phyloP scores from a whole-genome alignment of 2,113 vertebrate species.

The Brachypodius melanocephalos region DNA sequence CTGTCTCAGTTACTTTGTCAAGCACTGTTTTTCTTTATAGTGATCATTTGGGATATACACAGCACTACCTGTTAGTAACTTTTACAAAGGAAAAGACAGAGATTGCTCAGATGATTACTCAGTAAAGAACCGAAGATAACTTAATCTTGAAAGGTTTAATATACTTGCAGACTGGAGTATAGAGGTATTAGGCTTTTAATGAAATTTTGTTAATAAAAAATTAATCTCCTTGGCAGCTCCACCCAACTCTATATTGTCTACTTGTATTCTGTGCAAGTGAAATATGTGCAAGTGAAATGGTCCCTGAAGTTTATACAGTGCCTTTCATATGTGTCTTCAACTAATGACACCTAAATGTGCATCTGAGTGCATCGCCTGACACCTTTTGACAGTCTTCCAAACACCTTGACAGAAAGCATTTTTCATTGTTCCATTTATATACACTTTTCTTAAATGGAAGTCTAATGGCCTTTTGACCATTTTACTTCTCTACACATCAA shows the following conservation, averaged over 20 bases:
- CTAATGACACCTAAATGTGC: background rate
- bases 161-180: background rate
- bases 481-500: background rate
- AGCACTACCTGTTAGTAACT: background rate
- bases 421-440: background rate
- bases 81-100: background rate
- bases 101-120: background rate
- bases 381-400: background rate
- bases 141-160: background rate
- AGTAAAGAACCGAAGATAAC: background rate
- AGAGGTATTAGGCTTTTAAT: background rate
- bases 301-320: background rate
- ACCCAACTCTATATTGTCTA: background rate
- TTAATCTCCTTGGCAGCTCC: background rate
- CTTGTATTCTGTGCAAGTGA: background rate
- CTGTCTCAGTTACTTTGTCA: background rate
- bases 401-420: background rate
- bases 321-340: background rate
- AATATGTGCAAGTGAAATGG: background rate
- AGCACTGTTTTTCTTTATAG: background rate
- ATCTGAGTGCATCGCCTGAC: background rate
- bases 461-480: background rate
- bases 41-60: background rate
- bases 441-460: conserved; percentile 34
- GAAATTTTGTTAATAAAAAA: background rate